Evolutionary conservation across 53 echinoderm and acorn worm species (phyloP), one percentile per base, ranked within the genome.

Genomic region (Antedon mediterranea): DNA sequence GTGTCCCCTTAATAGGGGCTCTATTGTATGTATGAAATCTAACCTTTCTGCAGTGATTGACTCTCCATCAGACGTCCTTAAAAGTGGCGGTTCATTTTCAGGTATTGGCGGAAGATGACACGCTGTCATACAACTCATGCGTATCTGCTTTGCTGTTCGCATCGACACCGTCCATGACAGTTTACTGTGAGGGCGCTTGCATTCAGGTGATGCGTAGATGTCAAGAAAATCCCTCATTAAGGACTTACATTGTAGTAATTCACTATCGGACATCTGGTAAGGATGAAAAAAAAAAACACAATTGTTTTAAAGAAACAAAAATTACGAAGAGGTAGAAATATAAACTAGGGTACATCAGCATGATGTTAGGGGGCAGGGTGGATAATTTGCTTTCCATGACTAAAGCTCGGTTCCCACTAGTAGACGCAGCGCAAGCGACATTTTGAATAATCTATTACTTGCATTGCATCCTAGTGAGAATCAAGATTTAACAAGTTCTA

Each of bases 81-180:
- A 57, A 23, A 15, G 7, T 23, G 57, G 20, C 20, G 20, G 2
- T 23, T 57, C 57, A 72, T 92, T 82, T 77, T 97, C 97, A 43
- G 89, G 97, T 29, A 97, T 97, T 0, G 97, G 81, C 6, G 89
- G 80, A 43, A 97, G 81, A 43, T 82, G 84, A 13, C 85, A 83
- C 32, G 91, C 75, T 8, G 88, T 72, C 73, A 92, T 89, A 28
- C 90, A 87, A 32, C 88, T 94, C 84, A 90, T 91, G 70, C 82
- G 81, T 28, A 94, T 77, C 75, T 88, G 86, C 74, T 86, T 82
- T 43, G 94, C 94, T 5, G 94, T 94, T 43, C 91, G 74, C 32
- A 89, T 85, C 0, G 90, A 90, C 28, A 94, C 83, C 34, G 89
- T 79, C 94, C 94, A 94, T 9, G 84, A 86, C 32, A 94, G 79